These are phyloP conservation scores for Himalopsyche anomala DNA, from an alignment of 2,888 invertebrate genomes.

Conservation along the genomic window DNA sequence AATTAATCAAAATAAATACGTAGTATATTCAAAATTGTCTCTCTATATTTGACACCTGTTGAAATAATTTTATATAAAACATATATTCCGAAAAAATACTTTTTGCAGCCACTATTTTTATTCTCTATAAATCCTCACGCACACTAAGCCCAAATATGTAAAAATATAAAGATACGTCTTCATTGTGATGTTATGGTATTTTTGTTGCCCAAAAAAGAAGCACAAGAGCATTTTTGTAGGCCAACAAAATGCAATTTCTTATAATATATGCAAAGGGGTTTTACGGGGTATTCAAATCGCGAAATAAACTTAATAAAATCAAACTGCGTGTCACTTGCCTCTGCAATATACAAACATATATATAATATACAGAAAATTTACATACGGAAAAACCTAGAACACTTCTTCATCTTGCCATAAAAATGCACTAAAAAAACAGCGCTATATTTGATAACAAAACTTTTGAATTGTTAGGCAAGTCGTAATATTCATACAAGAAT, in stretches of 20 bases:
- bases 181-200: slow-evolving; percentile 4
- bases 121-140: neutral
- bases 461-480: too few species aligned
- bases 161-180: neutral
- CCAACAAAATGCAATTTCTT: slow-evolving; percentile 23
- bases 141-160: neutral
- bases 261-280: slow-evolving; percentile 18
- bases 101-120: neutral
- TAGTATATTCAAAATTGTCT: too few species aligned
- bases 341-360: too few species aligned
- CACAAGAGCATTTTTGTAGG: neutral
- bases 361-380: too few species aligned
- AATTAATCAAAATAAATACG: too few species aligned
- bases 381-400: neutral
- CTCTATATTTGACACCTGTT: too few species aligned
- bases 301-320: slow-evolving; percentile 37
- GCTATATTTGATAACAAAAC: neutral
- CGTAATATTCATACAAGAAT: too few species aligned
- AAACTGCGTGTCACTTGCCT: neutral
- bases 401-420: neutral
- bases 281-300: slow-evolving; percentile 28
- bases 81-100: neutral
- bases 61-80: neutral
- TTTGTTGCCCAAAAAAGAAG: neutral
- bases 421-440: neutral